Conservation (phyloP, 2,797 vertebrate genomes). For the Poecilia gillii region DNA sequence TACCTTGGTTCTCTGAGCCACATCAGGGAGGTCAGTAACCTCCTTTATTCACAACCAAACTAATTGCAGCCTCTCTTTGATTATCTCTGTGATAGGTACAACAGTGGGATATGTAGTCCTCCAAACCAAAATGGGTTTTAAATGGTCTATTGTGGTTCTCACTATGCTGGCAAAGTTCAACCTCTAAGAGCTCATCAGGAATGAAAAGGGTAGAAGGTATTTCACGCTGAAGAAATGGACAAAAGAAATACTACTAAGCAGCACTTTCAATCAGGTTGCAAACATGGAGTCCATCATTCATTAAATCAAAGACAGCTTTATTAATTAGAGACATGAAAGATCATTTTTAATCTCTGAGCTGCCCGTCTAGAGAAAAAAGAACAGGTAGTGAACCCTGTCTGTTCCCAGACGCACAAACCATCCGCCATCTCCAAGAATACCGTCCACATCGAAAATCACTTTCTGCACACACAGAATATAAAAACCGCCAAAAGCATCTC, state of each 20-base stretch:
- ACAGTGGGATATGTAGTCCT: neutral
- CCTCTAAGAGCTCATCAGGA: neutral
- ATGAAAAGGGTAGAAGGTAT: neutral
- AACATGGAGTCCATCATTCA: neutral
- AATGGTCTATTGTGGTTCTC: neutral
- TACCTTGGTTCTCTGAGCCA: neutral
- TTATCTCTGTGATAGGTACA: neutral
- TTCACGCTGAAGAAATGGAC: neutral
- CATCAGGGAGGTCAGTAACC: neutral
- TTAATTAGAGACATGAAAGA: neutral
- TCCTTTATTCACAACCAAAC: neutral
- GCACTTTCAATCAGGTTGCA: neutral
- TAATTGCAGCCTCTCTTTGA: neutral
- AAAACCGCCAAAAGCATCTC: neutral
- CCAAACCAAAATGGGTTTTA: neutral
- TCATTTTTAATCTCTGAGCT: neutral
- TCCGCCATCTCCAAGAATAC: neutral
- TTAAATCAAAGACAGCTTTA: neutral
- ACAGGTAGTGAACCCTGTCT: neutral
- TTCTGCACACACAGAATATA: neutral
- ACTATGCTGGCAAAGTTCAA: neutral
- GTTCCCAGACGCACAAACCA: neutral
- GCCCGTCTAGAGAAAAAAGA: neutral
- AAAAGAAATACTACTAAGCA: neutral
- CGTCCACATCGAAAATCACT: neutral